Base-by-base conservation (phyloP, 2,113 vertebrate genomes). In the Oreocharis arfaki region DNA sequence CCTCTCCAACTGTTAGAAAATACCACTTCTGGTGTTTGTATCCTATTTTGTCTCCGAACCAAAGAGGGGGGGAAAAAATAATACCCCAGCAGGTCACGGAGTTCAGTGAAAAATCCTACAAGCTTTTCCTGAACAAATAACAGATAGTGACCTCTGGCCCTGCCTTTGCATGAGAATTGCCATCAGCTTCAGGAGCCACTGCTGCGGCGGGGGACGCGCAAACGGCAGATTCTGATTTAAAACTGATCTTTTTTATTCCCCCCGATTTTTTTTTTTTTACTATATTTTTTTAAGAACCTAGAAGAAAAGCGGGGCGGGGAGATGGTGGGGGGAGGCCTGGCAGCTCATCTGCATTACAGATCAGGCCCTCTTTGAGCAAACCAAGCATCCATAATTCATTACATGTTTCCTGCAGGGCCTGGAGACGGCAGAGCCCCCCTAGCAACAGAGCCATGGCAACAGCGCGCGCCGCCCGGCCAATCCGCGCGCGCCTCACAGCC, bases 381-480 rank as follows among this genome's bases (percentile, higher is more conserved):
- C 95, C 98, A 98, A 95, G 97, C 98, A 99, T 99, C 98, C 99
- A 99, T 99, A 99, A 99, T 99, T 99, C 99, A 99, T 99, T 93
- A 97, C 97, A 97, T 97, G 98, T 97, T 98, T 98, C 98, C 98
- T 98, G 98, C 98, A 73, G 98, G 98, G 98, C 97, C 97, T 96
- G 80, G 97, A 98, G 97, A 98, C 98, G 92, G 98, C 97, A 96
- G 90, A 95, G 96, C 96, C 98, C 1, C 87, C 99, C 97, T 99
- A 98, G 99, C 98, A 99, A 99, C 98, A 96, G 98, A 97, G 98
- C 97, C 99, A 97, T 99, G 98, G 99, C 99, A 99, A 99, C 99
- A 96, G 98, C 98, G 95, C 97, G 88, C 89, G 91, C 90, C 87
- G 80, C 63, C 91, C 93, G 97, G 96, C 98, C 98, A 98, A 99